A percentile compares a stretch with the other conserved stretches of the same genome.
phyloP scores from a whole-genome alignment of 1,140 invertebrate species.

The Brachionus asplanchnoidis region DNA sequence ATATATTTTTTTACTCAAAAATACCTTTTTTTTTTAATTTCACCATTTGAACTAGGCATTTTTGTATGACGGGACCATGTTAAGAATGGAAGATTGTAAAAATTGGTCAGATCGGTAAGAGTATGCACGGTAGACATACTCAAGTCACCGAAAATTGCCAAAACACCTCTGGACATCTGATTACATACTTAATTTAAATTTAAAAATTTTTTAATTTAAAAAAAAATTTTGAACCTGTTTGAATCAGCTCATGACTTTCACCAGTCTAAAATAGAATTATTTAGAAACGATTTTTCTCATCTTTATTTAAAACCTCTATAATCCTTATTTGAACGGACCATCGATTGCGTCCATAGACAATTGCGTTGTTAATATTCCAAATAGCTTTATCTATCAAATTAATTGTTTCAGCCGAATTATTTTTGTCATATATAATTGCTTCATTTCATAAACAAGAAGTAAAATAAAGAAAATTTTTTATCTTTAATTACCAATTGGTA shows the following conservation, averaged over 20 bases:
- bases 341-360: not conserved
- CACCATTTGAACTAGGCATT: not conserved
- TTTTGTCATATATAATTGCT: slow-evolving; percentile 25
- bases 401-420: not conserved
- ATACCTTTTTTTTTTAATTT: not conserved
- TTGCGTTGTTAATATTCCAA: not conserved
- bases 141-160: slow-evolving; percentile 81
- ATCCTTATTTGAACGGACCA: not conserved
- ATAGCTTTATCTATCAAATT: slow-evolving; percentile 3
- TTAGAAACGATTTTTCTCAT: not conserved
- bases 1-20: not conserved
- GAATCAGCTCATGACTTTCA: not conserved
- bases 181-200: slow-evolving; percentile 69
- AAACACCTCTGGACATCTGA: slow-evolving; percentile 81
- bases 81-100: slow-evolving; percentile 89
- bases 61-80: slow-evolving; percentile 51
- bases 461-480: not conserved
- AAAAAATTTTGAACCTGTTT: not conserved
- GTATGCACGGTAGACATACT: slow-evolving; percentile 87
- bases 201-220: not conserved
- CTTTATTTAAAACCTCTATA: not conserved
- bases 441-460: not conserved
- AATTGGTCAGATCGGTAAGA: slow-evolving; percentile 86
- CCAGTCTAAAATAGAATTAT: not conserved
- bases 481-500: not conserved